phyloP scores from a whole-genome alignment of 2,888 invertebrate genomes.

The Altica lythri region DNA sequence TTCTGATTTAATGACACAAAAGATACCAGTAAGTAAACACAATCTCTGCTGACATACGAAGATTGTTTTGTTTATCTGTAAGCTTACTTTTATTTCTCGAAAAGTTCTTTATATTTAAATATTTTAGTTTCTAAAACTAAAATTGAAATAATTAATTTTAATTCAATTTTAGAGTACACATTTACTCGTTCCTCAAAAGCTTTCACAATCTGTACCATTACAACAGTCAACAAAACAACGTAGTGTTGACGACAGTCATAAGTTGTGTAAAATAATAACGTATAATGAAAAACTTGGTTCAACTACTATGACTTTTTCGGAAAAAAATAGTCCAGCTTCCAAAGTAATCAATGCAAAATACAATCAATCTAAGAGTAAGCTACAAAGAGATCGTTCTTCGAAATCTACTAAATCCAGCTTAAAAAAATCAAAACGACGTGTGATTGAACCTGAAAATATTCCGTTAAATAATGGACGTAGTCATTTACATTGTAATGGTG shows the following conservation, averaged over 20 bases:
- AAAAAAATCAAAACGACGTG: slow-evolving; percentile 65
- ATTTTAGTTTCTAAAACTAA: too few relatives aligned
- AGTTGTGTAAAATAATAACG: slow-evolving; percentile 52
- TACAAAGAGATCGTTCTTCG: slow-evolving; percentile 76
- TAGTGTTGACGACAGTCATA: slow-evolving; percentile 42
- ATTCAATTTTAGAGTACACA: slow-evolving; percentile 58
- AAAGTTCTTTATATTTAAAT: too few relatives aligned
- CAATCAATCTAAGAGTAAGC: slow-evolving; percentile 54
- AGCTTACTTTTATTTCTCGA: too few relatives aligned
- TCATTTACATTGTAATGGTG: slow-evolving; percentile 73
- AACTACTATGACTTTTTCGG: slow-evolving; percentile 55
- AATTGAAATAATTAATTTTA: neutral
- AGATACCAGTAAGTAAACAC: too few relatives aligned
- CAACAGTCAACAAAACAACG: slow-evolving; percentile 53
- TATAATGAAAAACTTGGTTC: slow-evolving; percentile 56
- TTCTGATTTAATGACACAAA: slow-evolving; percentile 63
- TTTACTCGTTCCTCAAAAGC: slow-evolving; percentile 67
- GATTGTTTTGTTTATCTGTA: too few relatives aligned
- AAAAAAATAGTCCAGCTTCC: slow-evolving; percentile 47
- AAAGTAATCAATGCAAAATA: slow-evolving; percentile 39
- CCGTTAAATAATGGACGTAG: slow-evolving; percentile 73
- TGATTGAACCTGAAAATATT: slow-evolving; percentile 66
- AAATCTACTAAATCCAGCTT: slow-evolving; percentile 76
- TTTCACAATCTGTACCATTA: slow-evolving; percentile 53
- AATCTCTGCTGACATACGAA: too few relatives aligned